A percentile compares a stretch with the other conserved stretches of the same genome.
These are phyloP conservation scores for Myotis planiceps DNA, from an alignment of 2,797 vertebrate genomes.

Conservation along the genomic window DNA sequence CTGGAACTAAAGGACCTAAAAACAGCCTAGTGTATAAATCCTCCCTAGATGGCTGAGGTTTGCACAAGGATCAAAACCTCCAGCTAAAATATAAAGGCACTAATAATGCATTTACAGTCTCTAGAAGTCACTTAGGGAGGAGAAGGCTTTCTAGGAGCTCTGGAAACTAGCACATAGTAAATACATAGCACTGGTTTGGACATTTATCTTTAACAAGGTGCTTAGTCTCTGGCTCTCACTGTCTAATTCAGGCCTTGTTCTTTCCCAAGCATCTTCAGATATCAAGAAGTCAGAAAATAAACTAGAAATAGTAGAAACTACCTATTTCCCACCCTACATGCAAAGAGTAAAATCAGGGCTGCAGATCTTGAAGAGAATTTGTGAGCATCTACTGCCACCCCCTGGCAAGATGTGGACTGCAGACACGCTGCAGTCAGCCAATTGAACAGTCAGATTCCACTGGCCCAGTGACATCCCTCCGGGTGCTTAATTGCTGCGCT, in stretches of 20 bases:
- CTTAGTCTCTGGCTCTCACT: background rate
- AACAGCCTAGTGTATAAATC: background rate
- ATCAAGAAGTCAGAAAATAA: conserved; percentile 57
- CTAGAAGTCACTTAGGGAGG: background rate
- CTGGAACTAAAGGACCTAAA: background rate
- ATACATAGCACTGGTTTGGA: background rate
- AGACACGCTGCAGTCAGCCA: background rate
- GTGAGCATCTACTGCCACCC: conserved; percentile 67
- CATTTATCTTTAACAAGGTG: background rate
- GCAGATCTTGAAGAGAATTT: background rate
- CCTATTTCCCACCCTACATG: background rate
- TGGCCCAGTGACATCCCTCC: background rate
- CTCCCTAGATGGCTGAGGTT: background rate
- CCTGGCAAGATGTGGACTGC: conserved; percentile 34
- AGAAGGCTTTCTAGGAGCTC: background rate
- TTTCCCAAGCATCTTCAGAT: background rate
- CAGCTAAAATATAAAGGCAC: background rate
- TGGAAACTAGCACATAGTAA: background rate
- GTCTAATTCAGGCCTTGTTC: background rate
- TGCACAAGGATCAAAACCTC: background rate
- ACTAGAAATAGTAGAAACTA: background rate
- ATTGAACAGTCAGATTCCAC: background rate
- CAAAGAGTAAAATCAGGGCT: background rate
- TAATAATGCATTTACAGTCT: background rate
- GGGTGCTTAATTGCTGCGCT: background rate